phyloP scores from a whole-genome alignment of 1,140 invertebrate species.

The Scaptomyza pallida region DNA sequence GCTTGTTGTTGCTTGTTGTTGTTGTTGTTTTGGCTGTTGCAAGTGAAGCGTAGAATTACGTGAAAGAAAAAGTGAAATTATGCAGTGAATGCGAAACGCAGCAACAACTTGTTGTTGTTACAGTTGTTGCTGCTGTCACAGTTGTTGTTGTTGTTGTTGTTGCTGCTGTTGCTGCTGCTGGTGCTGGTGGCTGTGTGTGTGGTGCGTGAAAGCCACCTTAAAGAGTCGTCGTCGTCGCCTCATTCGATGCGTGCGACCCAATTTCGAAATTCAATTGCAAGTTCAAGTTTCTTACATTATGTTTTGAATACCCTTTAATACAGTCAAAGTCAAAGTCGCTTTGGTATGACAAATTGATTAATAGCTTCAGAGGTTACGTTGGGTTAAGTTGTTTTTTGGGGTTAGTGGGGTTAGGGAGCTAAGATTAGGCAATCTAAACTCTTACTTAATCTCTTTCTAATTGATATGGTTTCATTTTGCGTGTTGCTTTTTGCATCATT shows the following conservation, averaged over 20 bases:
- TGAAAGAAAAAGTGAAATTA: slow-evolving; percentile 81
- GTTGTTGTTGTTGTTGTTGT: slow-evolving; percentile 17
- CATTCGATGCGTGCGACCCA: slow-evolving; percentile 77
- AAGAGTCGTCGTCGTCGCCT: slow-evolving; percentile 32
- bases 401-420: too few species aligned
- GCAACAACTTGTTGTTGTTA: slow-evolving; percentile 40
- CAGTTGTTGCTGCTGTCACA: slow-evolving; percentile 26
- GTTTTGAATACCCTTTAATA: slow-evolving; percentile 16
- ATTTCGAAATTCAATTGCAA: slow-evolving; percentile 76
- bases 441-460: slow-evolving; percentile 1
- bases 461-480: not conserved
- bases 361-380: not conserved
- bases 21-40: slow-evolving; percentile 35
- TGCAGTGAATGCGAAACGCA: slow-evolving; percentile 60
- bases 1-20: slow-evolving; percentile 1
- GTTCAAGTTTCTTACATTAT: slow-evolving; percentile 66
- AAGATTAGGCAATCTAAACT: not conserved
- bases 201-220: slow-evolving; percentile 70
- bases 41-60: slow-evolving; percentile 81
- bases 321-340: not conserved
- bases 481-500: not conserved
- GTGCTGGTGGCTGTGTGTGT: slow-evolving; percentile 2
- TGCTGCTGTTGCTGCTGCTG: slow-evolving; percentile 20
- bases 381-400: not conserved
- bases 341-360: not conserved